These are phyloP conservation scores for Sinopyrophorus schimmeli DNA, from an alignment of 2,888 invertebrate genomes.

Conservation along the genomic window DNA sequence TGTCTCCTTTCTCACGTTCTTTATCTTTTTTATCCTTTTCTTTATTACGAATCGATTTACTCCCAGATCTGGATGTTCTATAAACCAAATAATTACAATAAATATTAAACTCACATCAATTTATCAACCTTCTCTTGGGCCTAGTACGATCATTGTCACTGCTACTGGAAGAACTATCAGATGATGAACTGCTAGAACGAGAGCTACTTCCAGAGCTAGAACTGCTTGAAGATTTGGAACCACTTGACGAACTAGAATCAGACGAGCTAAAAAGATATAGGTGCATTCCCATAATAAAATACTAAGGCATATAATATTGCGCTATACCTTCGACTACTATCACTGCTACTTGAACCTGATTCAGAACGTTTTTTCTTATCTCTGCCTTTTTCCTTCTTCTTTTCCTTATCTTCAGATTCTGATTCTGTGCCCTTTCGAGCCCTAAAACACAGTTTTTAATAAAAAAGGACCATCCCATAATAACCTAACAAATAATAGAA, in stretches of 20 bases:
- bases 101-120: no score
- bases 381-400: slow-evolving; percentile 62
- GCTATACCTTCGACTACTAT: slow-evolving; percentile 68
- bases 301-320: slow-evolving; percentile 25
- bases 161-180: slow-evolving; percentile 68
- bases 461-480: not conserved
- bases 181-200: slow-evolving; percentile 59
- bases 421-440: slow-evolving; percentile 75
- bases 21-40: slow-evolving; percentile 52
- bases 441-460: slow-evolving; percentile 56
- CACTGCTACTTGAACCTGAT: slow-evolving; percentile 80
- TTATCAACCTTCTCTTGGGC: slow-evolving; percentile 64
- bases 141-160: slow-evolving; percentile 67
- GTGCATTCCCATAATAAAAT: no score
- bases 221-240: slow-evolving; percentile 79
- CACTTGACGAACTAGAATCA: slow-evolving; percentile 80
- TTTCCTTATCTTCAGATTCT: slow-evolving; percentile 72
- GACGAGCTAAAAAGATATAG: slow-evolving; percentile 66
- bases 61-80: slow-evolving; percentile 44
- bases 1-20: slow-evolving; percentile 44
- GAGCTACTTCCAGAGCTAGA: slow-evolving; percentile 66
- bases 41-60: slow-evolving; percentile 50
- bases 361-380: slow-evolving; percentile 70
- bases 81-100: slow-evolving; percentile 1
- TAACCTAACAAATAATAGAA: not conserved